Evolutionary conservation across 2,113 vertebrate species (phyloP).

Genomic region (Hiodon tergisus): DNA sequence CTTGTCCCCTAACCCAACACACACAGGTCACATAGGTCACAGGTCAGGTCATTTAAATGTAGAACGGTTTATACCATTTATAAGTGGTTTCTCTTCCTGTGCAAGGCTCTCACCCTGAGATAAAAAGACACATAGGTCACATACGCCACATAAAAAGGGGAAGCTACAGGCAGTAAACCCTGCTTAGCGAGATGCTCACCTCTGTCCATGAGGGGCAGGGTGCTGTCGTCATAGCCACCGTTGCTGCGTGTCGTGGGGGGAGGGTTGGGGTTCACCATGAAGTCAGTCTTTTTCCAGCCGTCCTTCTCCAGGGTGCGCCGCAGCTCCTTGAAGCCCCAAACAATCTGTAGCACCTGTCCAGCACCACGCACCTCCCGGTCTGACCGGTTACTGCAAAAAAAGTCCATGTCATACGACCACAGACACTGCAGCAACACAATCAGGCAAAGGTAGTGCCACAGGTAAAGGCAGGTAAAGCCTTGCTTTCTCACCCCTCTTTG

Average conservation of each 20-base stretch:
- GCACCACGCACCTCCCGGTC: conserved; percentile 91
- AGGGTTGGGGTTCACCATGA: conserved; percentile 80
- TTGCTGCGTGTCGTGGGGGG: conserved; percentile 66
- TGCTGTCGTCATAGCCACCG: conserved; percentile 85
- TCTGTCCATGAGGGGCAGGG: conserved; percentile 86
- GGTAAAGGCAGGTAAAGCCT: background rate
- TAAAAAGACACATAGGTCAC: background rate
- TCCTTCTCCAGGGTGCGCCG: conserved; percentile 89
- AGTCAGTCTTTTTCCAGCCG: conserved; percentile 95
- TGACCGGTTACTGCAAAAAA: conserved; percentile 73
- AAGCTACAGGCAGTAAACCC: background rate
- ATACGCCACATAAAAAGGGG: conserved; percentile 9
- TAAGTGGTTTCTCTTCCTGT: too few species aligned
- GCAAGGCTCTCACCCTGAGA: background rate
- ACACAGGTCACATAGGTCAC: conserved; percentile 36
- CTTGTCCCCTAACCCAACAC: conserved; percentile 64
- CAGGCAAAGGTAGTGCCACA: background rate
- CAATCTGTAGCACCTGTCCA: conserved; percentile 79
- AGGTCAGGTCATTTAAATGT: too few species aligned
- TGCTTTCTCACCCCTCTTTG: conserved; percentile 73
- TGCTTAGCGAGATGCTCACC: conserved; percentile 56
- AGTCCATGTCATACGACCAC: background rate
- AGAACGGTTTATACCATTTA: too few species aligned
- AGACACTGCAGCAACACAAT: conserved; percentile 6
- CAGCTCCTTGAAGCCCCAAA: conserved; percentile 92